Conservation (phyloP, 2,113 vertebrate species). For the Onychostoma macrolepis region DNA sequence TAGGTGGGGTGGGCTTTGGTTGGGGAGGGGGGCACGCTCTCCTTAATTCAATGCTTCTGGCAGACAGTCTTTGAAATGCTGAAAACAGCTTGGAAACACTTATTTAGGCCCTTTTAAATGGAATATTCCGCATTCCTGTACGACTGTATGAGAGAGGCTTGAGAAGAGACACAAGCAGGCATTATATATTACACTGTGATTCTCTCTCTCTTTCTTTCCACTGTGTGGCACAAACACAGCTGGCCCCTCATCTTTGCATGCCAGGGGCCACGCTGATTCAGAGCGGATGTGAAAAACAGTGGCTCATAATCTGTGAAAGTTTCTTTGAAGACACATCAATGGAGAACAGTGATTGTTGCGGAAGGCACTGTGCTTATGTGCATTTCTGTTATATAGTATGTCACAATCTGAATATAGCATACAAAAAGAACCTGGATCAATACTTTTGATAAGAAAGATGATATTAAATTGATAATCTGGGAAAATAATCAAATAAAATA, state of each 20-base stretch:
- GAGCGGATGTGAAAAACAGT: slow-evolving; percentile 57
- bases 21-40: slow-evolving; percentile 35
- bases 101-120: slow-evolving; percentile 64
- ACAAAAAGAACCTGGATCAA: not conserved
- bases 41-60: slow-evolving; percentile 67
- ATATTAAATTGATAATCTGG: not conserved
- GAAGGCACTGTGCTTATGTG: slow-evolving; percentile 30
- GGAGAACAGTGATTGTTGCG: slow-evolving; percentile 47
- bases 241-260: slow-evolving; percentile 54
- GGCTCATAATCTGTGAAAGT: slow-evolving; percentile 49
- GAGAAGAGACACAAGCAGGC: slow-evolving; percentile 62
- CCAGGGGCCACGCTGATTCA: slow-evolving; percentile 54
- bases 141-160: slow-evolving; percentile 57
- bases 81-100: slow-evolving; percentile 64
- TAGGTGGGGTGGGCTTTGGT: slow-evolving; percentile 2
- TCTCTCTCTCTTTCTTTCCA: slow-evolving; percentile 51
- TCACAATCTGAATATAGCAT: too few species aligned
- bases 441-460: not conserved
- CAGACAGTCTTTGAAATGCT: slow-evolving; percentile 68
- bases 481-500: not conserved
- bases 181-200: slow-evolving; percentile 58
- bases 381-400: not conserved
- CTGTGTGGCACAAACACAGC: slow-evolving; percentile 56
- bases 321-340: slow-evolving; percentile 51
- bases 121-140: slow-evolving; percentile 74